A percentile compares a stretch with the other conserved stretches of the same genome.
Evolutionary conservation across 2,113 vertebrate genomes (phyloP).

Genomic region (Phainopepla nitens): DNA sequence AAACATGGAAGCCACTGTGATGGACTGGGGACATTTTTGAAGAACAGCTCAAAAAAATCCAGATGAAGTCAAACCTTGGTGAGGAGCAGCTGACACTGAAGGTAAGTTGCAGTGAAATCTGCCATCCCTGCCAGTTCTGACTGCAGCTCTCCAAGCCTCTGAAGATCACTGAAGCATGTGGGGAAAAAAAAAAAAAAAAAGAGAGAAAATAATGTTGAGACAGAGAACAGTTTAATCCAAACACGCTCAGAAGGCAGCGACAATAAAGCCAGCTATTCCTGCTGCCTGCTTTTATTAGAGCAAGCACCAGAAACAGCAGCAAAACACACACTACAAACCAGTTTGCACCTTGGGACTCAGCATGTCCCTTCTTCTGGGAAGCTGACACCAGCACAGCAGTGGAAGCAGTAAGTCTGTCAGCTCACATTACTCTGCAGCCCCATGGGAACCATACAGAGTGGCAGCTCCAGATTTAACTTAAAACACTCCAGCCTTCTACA

Average conservation of each 20-base stretch:
- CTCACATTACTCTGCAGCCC: neutral
- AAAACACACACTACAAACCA: neutral
- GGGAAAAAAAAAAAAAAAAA: too few species aligned
- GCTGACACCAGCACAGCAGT: neutral
- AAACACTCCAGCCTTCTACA: neutral
- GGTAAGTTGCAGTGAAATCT: conserved; percentile 93
- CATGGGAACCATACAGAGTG: neutral
- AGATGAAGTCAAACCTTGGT: conserved; percentile 79
- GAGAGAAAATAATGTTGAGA: neutral
- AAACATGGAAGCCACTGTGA: neutral
- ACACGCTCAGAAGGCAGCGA: neutral
- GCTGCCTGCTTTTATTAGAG: neutral
- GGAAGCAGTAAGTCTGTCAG: conserved; percentile 1
- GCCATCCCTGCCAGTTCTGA: conserved; percentile 90
- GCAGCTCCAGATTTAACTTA: neutral
- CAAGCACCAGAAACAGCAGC: neutral
- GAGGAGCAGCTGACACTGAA: conserved; percentile 92
- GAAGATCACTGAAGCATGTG: conserved; percentile 81
- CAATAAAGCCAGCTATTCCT: neutral
- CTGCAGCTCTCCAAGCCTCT: conserved; percentile 91
- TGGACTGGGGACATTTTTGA: neutral
- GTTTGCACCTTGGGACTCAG: neutral
- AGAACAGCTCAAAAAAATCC: neutral
- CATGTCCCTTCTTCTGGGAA: neutral
- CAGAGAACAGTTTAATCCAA: neutral